Evolutionary conservation across 2,888 invertebrate species (phyloP), one percentile per base, ranked within the genome.

Genomic region (Napeogenes inachia): DNA sequence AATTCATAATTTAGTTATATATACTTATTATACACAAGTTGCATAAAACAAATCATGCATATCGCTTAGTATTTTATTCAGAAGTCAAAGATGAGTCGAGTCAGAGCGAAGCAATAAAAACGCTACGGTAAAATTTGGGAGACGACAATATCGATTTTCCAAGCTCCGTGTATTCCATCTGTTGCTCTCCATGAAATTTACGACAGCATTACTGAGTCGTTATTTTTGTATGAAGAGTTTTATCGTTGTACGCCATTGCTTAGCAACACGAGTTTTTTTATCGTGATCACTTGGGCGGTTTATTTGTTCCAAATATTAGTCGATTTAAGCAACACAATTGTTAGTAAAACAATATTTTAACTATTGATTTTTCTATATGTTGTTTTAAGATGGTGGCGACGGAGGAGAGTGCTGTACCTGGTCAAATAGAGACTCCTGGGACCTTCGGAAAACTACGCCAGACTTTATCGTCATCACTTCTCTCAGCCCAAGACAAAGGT

Each of bases 401-500:
- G 71, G 96, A 95, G 79, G 95, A 95, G 71, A 92, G 92, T 71
- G 84, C 93, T 56, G 91, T 93, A 71, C 76, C 90, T 45, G 92
- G 93, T 13, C 94, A 94, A 66, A 87, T 93, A 73, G 91, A 93
- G 63, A 90, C 93, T 62, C 92, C 94, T 55, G 95, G 95, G 65
- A 94, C 96, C 62, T 95, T 96, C 81, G 96, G 95, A 75, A 96
- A 96, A 88, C 91, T 96, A 74, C 93, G 95, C 71, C 96, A 96
- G 85, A 95, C 95, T 54, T 92, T 95, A 67, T 95, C 95, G 64
- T 95, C 95, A 45, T 95, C 95, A 63, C 89, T 96, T 57, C 93
- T 96, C 82, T 95, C 93, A 61, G 96, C 95, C 68, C 96, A 96
- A 82, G 96, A 96, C 84, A 95, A 95, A 92, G 96, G 96, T 95